phyloP scores from a whole-genome alignment of 2,113 vertebrate species.

The Corythoichthys intestinalis region DNA sequence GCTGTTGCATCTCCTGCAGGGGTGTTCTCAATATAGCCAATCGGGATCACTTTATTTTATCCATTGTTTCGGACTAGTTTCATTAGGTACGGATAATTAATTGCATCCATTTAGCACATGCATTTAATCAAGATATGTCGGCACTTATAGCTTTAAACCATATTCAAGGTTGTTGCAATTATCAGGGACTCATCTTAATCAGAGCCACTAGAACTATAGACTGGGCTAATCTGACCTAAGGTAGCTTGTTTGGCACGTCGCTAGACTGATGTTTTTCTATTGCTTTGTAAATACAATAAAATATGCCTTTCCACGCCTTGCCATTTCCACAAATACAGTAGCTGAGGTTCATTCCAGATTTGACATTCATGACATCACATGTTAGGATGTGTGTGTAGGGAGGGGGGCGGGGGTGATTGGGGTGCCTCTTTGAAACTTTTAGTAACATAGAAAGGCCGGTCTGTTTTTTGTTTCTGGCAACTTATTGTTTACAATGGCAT shows the following conservation, averaged over 20 bases:
- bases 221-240: not conserved
- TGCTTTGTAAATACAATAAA: too few species aligned
- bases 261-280: not conserved
- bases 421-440: too few species aligned
- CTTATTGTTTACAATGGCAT: too few species aligned
- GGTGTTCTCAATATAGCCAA: constrained; percentile 16
- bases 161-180: not conserved
- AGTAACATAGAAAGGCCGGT: too few species aligned
- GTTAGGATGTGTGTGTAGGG: too few species aligned
- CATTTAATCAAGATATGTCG: constrained; percentile 46
- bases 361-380: too few species aligned
- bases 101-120: constrained; percentile 37
- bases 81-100: constrained; percentile 60
- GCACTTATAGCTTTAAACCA: not conserved
- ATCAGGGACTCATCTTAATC: not conserved
- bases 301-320: too few species aligned
- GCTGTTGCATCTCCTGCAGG: constrained; percentile 31
- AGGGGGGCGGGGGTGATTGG: too few species aligned
- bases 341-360: too few species aligned
- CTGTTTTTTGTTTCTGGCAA: too few species aligned
- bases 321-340: too few species aligned
- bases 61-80: constrained; percentile 56
- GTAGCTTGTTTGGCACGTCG: not conserved
- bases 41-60: constrained; percentile 41
- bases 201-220: not conserved